Base-by-base conservation (phyloP, 2,888 invertebrate species). In the Leucophenga montana region DNA sequence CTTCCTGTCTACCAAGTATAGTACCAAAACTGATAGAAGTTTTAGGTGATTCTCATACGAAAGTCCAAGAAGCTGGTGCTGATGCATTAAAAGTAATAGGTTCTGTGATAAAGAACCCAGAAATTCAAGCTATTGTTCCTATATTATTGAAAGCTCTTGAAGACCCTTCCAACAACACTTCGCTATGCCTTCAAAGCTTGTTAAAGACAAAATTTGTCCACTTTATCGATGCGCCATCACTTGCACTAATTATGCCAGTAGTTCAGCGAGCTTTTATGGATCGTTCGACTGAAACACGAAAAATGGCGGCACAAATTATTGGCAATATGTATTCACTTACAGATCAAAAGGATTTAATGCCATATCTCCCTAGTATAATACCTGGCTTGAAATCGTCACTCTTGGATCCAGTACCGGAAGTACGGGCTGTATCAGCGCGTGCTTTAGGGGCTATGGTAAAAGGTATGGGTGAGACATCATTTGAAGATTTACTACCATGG, bases 251-350 rank as follows among this genome's bases (percentile, higher is more conserved):
- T 84, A 99, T 99, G 99, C 99, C 99, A 0, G 98, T 99, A 3
- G 97, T 99, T 33, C 96, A 98, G 89, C 91, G 99, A 77, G 98
- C 99, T 11, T 99, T 99, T 90, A 95, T 97, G 90, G 99, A 99
- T 90, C 92, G 99, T 74, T 97, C 97, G 65, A 98, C 99, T 0
- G 99, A 99, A 90, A 99, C 98, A 0, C 92, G 99, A 81, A 97
- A 99, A 90, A 98, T 99, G 97, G 97, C 99, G 1, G 98, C 98
- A 3, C 98, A 99, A 90, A 99, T 99, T 87, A 98, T 99, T 80
- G 98, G 99, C 70, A 99, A 99, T 89, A 99, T 99, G 97, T 99
- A 99, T 90, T 98, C 98, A 0, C 90, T 99, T 59, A 99, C 99
- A 0, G 99, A 99, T 90, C 98, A 99, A 89, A 99, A 99, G 90